Evolutionary conservation across 2,797 vertebrate genomes (phyloP).

Genomic region (Artibeus jamaicensis): DNA sequence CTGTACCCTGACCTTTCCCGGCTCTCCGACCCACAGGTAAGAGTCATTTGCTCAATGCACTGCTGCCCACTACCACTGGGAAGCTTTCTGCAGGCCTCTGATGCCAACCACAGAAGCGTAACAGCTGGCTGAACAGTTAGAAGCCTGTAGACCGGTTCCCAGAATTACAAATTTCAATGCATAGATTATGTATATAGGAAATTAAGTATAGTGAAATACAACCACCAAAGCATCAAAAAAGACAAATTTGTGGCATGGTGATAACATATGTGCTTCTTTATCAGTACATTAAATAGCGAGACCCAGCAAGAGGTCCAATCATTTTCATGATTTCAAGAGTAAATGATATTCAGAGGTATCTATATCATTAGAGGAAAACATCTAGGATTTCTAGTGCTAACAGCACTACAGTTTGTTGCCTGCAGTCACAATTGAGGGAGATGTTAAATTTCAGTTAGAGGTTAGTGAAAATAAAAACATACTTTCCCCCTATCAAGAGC

Average conservation of each 20-base stretch:
- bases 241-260: not conserved
- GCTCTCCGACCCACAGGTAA: conserved; percentile 96
- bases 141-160: not conserved
- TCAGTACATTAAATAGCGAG: not conserved
- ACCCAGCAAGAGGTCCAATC: not conserved
- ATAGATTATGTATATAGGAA: not conserved
- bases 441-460: not conserved
- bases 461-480: not conserved
- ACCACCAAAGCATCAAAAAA: not conserved
- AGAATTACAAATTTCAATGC: not conserved
- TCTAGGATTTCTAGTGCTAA: not conserved
- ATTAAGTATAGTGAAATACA: not conserved
- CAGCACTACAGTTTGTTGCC: not conserved
- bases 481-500: too few relatives aligned
- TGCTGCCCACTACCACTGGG: not conserved
- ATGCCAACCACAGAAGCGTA: not conserved
- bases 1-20: conserved; percentile 96
- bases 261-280: not conserved
- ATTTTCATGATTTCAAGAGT: not conserved
- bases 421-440: not conserved
- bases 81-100: not conserved
- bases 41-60: not conserved
- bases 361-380: not conserved
- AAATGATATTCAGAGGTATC: not conserved
- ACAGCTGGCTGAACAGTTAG: not conserved